Conservation (phyloP, 2,888 invertebrate genomes). For the Heteromyza rotundicornis region DNA sequence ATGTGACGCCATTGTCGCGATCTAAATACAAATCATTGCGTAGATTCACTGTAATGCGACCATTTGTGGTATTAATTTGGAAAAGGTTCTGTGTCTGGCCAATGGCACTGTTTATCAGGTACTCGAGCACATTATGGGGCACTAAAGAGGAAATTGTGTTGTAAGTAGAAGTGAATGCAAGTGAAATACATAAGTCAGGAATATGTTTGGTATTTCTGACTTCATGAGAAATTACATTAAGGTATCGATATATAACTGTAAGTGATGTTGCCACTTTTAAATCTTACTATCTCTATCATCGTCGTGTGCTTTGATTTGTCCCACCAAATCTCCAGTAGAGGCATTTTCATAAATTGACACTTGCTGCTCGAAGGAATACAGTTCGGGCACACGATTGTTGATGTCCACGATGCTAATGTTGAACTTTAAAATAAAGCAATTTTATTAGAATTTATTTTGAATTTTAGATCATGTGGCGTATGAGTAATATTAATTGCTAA, state of each 20-base stretch:
- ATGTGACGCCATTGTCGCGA: conserved; percentile 64
- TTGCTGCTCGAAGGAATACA: conserved; percentile 51
- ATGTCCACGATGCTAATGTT: conserved; percentile 67
- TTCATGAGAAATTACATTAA: no score
- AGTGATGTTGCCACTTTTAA: no score
- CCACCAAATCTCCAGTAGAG: conserved; percentile 46
- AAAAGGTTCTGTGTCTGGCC: conserved; percentile 65
- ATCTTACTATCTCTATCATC: conserved; percentile 68
- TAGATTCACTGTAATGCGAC: conserved; percentile 64
- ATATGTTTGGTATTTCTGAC: no score
- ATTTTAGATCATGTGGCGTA: not conserved
- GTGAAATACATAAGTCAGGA: no score
- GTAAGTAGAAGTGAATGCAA: no score
- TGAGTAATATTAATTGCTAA: not conserved
- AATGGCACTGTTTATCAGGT: conserved; percentile 65
- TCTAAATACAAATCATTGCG: conserved; percentile 64
- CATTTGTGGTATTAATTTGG: conserved; percentile 64
- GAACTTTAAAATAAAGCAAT: conserved; percentile 63
- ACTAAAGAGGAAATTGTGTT: conserved; percentile 42
- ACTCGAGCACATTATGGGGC: conserved; percentile 66
- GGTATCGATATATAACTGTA: no score
- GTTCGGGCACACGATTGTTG: conserved; percentile 67
- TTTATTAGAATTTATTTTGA: no score
- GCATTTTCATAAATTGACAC: conserved; percentile 66
- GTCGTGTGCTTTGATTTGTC: conserved; percentile 63